Evolutionary conservation across 2,113 vertebrate genomes (phyloP).

Genomic region (Pyxicephalus adspersus): DNA sequence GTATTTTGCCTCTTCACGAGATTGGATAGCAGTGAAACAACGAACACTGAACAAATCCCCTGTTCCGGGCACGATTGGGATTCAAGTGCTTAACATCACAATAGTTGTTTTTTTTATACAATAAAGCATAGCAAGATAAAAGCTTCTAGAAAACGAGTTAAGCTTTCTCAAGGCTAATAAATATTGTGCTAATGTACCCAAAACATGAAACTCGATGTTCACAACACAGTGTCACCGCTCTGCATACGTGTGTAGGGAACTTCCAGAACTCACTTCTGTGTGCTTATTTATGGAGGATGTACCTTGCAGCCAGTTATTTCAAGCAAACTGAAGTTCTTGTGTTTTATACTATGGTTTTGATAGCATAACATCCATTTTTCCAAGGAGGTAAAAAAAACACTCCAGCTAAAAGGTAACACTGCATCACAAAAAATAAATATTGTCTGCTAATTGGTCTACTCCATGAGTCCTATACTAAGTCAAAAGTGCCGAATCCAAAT

Average conservation of each 20-base stretch:
- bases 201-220: not conserved
- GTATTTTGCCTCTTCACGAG: too few relatives aligned
- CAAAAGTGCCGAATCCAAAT: too few relatives aligned
- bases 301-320: too few relatives aligned
- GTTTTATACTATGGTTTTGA: too few relatives aligned
- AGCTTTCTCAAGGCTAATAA: not conserved
- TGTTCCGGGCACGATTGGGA: not conserved
- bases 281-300: too few relatives aligned
- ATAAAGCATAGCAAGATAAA: not conserved
- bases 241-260: not conserved
- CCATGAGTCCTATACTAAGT: too few relatives aligned
- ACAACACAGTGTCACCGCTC: not conserved
- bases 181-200: not conserved
- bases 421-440: too few relatives aligned
- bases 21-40: not conserved
- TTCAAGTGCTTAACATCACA: not conserved
- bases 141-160: not conserved
- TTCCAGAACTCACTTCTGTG: not conserved
- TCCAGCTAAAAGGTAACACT: too few relatives aligned
- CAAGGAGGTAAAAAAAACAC: too few relatives aligned
- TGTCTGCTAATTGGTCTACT: too few relatives aligned
- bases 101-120: not conserved
- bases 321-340: too few relatives aligned
- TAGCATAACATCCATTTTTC: too few relatives aligned
- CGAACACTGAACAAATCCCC: not conserved